These are phyloP conservation scores for Semaprochilodus insignis DNA, from an alignment of 2,797 vertebrate species.

Conservation along the genomic window DNA sequence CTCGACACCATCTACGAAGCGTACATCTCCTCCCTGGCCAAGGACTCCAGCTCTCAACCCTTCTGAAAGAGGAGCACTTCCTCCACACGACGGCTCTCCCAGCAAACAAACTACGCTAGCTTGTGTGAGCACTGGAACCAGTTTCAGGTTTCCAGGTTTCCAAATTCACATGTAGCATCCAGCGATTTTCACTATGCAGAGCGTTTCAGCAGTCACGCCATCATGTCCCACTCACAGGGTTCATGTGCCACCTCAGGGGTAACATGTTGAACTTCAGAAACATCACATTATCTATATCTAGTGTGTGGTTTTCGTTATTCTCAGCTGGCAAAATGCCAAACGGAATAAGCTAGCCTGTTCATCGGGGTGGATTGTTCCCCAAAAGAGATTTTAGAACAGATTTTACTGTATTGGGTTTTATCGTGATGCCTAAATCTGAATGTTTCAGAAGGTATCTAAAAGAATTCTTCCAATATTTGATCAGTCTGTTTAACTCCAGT, in stretches of 20 bases:
- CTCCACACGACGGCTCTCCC: neutral
- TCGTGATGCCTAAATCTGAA: neutral
- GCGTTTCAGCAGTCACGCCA: neutral
- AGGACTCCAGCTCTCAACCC: constrained; percentile 68
- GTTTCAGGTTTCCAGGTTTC: neutral
- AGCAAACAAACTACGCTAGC: constrained; percentile 5
- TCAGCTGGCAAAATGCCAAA: neutral
- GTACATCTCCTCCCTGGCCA: constrained; percentile 83
- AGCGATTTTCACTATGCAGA: neutral
- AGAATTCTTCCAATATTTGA: neutral
- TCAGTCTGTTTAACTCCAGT: neutral
- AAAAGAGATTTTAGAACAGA: neutral
- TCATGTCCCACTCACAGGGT: neutral
- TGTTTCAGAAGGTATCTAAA: neutral
- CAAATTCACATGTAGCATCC: neutral
- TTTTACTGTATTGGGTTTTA: constrained; percentile 8
- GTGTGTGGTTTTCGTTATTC: neutral
- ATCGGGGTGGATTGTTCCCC: neutral
- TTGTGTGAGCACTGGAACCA: constrained; percentile 3
- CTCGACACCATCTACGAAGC: constrained; percentile 92
- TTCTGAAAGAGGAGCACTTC: constrained; percentile 61
- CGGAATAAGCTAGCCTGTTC: neutral
- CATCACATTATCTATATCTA: neutral
- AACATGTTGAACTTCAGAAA: neutral
- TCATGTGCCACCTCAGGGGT: neutral